Evolutionary conservation across 2,113 vertebrate genomes (phyloP), one percentile per base, ranked within the genome.

Genomic region (Laticauda laticaudata): DNA sequence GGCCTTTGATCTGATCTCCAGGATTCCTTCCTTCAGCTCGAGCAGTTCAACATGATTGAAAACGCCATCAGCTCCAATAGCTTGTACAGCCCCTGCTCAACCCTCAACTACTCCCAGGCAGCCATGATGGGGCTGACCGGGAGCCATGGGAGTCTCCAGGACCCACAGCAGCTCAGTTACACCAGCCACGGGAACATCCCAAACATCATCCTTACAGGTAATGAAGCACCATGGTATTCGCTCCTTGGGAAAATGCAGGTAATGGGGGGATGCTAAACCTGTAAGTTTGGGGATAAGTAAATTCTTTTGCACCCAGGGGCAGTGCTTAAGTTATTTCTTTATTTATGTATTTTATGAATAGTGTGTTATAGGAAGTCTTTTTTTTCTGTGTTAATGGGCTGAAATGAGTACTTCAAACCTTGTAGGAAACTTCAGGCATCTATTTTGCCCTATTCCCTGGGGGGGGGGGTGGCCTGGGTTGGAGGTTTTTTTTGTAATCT

Each of bases 1-100:
- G 87, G 45, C 51, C 88, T 43, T 89, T 56, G 54, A 12, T 89
- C 55, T 43, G n/a, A 43, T 26, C 81, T n/a, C 54, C 88, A 29
- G 88, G 88, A 29, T 91, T 86, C 54, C 64, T 94, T 88, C 93
- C 64, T 95, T 5, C 94, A 99, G 99, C 98, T 99, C 91, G 99
- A 99, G 96, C 99, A 99, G 97, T 99, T 99, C 97, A 99, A 99
- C 94, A 99, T 99, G 99, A 98, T 99, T 14, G 99, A 99, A 96
- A 99, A 96, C 34, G 98, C 99, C 94, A 98, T 99, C 96, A 99
- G 98, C 97, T 98, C 99, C 95, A 98, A 97, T 96, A 98, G 98
- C 98, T 98, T 99, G 75, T 99, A 98, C 97, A 99, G 97, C 98
- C 98, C 98, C 1, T 99, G 99, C 92, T 98, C 99, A 94, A 99